phyloP scores from a whole-genome alignment of 2,797 vertebrate genomes.

The Microctenopoma steveboyesi region DNA sequence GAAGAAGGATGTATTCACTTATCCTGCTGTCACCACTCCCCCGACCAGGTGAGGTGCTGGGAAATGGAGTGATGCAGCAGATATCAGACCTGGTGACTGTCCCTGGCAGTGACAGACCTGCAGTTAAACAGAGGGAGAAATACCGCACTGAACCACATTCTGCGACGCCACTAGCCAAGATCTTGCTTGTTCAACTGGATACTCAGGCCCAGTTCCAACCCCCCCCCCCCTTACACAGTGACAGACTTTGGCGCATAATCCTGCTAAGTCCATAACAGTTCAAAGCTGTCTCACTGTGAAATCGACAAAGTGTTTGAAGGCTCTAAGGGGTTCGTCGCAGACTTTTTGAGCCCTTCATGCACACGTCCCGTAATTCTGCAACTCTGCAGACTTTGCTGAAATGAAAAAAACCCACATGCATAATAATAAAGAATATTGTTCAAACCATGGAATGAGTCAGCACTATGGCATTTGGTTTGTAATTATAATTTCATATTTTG shows the following conservation, averaged over 20 bases:
- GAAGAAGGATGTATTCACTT: neutral
- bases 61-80: neutral
- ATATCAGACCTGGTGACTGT: neutral
- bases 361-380: neutral
- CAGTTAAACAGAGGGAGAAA: neutral
- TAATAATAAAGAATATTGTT: neutral
- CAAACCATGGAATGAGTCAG: neutral
- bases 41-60: too few species aligned
- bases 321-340: neutral
- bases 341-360: constrained; percentile 1
- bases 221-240: neutral
- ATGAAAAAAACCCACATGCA: neutral
- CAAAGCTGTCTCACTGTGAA: neutral
- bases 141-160: neutral
- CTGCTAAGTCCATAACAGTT: neutral
- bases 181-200: neutral
- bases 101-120: neutral
- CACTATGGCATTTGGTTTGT: neutral
- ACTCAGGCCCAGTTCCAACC: neutral
- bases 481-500: neutral
- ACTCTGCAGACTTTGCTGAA: neutral
- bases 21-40: neutral
- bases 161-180: neutral
- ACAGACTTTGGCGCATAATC: neutral
- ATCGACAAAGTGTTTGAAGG: neutral